These are phyloP conservation scores for Drosophila acutilabella DNA, from an alignment of 2,888 invertebrate genomes.

Conservation along the genomic window DNA sequence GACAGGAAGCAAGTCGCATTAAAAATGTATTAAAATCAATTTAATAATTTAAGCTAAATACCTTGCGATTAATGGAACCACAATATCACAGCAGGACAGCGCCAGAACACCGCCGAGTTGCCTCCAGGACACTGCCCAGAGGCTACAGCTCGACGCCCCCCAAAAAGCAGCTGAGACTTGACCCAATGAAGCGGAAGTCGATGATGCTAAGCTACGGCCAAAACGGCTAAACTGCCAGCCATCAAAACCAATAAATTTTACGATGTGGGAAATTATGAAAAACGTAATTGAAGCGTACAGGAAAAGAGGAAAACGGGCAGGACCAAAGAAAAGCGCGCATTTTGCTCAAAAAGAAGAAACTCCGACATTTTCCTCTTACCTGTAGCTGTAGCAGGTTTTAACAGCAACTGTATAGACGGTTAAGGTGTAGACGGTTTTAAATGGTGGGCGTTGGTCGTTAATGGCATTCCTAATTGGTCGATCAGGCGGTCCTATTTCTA, in stretches of 20 bases:
- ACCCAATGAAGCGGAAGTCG: conserved; percentile 71
- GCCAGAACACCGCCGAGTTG: conserved; percentile 44
- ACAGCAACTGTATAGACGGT: conserved; percentile 4
- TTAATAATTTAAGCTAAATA: conserved; percentile 74
- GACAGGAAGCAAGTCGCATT: conserved; percentile 32
- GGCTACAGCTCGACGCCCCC: conserved; percentile 34
- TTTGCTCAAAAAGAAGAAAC: conserved; percentile 36
- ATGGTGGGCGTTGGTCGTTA: conserved; percentile 61
- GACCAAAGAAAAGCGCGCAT: conserved; percentile 20
- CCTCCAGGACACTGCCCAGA: conserved; percentile 43
- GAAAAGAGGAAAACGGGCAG: conserved; percentile 20
- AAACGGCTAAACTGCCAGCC: conserved; percentile 49
- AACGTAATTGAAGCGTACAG: conserved; percentile 69
- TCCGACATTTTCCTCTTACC: conserved; percentile 31
- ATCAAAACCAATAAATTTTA: conserved; percentile 72
- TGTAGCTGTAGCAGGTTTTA: conserved; percentile 15
- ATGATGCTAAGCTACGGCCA: conserved; percentile 30
- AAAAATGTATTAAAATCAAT: conserved; percentile 73
- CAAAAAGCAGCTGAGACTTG: conserved; percentile 52
- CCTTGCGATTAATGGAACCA: conserved; percentile 65
- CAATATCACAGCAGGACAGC: conserved; percentile 29
- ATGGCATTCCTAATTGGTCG: conserved; percentile 69
- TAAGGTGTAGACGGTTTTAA: conserved; percentile 20
- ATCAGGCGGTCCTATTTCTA: conserved; percentile 43
- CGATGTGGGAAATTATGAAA: conserved; percentile 75